These are phyloP conservation scores for Lasioglossum oenotherae DNA, from an alignment of 2,888 invertebrate species.

Conservation along the genomic window DNA sequence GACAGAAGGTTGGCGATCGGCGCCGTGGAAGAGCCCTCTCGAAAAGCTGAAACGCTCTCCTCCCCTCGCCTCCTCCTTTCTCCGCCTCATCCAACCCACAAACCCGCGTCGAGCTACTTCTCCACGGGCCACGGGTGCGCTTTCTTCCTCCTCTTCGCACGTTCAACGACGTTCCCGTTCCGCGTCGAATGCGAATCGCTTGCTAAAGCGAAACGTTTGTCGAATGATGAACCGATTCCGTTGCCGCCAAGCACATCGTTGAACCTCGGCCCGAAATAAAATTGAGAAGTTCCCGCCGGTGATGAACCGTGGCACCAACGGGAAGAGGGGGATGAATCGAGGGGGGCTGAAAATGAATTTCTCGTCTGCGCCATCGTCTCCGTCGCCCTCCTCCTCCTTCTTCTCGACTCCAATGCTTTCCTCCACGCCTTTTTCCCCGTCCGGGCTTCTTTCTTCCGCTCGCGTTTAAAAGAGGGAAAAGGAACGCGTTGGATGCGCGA, in stretches of 20 bases:
- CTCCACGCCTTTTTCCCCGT: background rate
- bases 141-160: slow-evolving; percentile 16
- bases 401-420: background rate
- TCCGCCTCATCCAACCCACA: background rate
- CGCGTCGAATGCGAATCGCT: slow-evolving; percentile 50
- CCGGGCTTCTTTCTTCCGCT: background rate
- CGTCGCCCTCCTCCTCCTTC: background rate
- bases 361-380: background rate
- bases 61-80: no score
- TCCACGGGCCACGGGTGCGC: background rate
- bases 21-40: slow-evolving; percentile 31
- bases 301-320: slow-evolving; percentile 15
- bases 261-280: slow-evolving; percentile 45
- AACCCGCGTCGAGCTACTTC: background rate
- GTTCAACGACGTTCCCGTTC: slow-evolving; percentile 3
- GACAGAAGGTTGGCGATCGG: slow-evolving; percentile 28
- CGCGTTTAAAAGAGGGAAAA: background rate
- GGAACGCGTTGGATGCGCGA: background rate
- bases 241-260: slow-evolving; percentile 27
- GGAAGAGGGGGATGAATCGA: background rate
- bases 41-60: slow-evolving; percentile 16
- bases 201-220: slow-evolving; percentile 45
- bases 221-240: slow-evolving; percentile 51
- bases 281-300: slow-evolving; percentile 35
- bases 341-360: slow-evolving; percentile 7